Evolutionary conservation across 2,888 invertebrate genomes (phyloP), one percentile per base, ranked within the genome.

Genomic region (Cataglyphis altisquamis): DNA sequence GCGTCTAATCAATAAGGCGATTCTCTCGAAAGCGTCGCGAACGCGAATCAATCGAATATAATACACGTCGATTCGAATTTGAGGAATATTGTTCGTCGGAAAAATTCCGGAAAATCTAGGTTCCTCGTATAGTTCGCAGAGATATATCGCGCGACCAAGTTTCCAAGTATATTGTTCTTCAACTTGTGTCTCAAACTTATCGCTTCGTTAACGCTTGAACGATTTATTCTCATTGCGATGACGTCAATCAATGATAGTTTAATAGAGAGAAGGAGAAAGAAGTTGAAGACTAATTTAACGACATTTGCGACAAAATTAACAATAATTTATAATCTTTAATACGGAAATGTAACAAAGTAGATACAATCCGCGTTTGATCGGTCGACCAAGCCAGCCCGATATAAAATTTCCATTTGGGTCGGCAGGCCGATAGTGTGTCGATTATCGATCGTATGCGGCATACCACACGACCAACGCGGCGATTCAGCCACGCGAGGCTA

Each of bases 291-390:
- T 52, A n/a, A 8, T n/a, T 48, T 18, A 15, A 12, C 15, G 8
- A 8, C n/a, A 8, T 52, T 45, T 5, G 3, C 45, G 45, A 18
- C 45, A 18, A 10, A 10, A 48, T 5, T 48, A 3, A 9, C 45
- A 15, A 45, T 45, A 52, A 52, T 52, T 52, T 52, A n/a, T 52
- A 52, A 52, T 52, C 52, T 52, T 52, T 8, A 52, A 52, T n/a
- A n/a, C 3, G n/a, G 52, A 18, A 15, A n/a, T 12, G 57, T 36
- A 18, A 36, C 18, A 3, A 84, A 86, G 82, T 80, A 55, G 75
- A 75, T 66, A 70, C 36, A 45, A 68, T 29, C 82, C 74, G 84
- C 84, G 73, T 87, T 86, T 86, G 88, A 86, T 89, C 87, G 87
- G 87, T 83, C 89, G 84, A 29, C 70, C 73, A 60, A 82, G 64